Evolutionary conservation across 2,888 invertebrate genomes (phyloP).

Genomic region (Xestia xanthographa): DNA sequence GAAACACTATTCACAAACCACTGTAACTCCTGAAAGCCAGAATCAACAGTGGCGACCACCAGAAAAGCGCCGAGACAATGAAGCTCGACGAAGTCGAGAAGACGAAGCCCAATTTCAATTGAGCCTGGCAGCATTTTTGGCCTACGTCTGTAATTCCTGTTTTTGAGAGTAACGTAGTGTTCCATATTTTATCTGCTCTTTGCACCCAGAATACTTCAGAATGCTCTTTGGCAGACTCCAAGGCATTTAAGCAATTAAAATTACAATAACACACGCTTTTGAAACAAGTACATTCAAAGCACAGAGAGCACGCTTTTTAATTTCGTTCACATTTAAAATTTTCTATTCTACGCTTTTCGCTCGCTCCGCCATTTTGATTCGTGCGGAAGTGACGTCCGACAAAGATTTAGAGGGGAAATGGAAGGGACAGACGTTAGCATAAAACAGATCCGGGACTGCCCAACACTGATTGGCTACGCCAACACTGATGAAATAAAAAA

Average conservation of each 20-base stretch:
- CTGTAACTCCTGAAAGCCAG: too few species aligned
- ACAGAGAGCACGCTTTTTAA: constrained; percentile 11
- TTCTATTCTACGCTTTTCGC: constrained; percentile 24
- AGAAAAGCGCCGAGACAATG: too few species aligned
- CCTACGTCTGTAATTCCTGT: too few species aligned
- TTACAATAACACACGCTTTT: neutral
- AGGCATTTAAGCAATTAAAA: constrained; percentile 5
- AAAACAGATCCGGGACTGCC: neutral
- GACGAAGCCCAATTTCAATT: too few species aligned
- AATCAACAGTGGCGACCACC: too few species aligned
- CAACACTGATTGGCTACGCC: neutral
- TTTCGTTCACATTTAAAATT: constrained; percentile 28
- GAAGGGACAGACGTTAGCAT: constrained; percentile 5
- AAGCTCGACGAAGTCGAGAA: too few species aligned
- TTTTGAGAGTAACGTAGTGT: too few species aligned
- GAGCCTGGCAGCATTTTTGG: too few species aligned
- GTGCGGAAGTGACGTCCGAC: constrained; percentile 25
- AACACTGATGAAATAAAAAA: neutral
- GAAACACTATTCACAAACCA: too few species aligned
- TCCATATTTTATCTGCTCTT: too few species aligned
- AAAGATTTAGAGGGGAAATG: constrained; percentile 23
- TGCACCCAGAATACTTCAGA: too few species aligned
- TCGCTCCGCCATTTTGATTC: constrained; percentile 33
- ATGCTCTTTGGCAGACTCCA: too few species aligned
- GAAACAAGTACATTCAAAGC: constrained; percentile 4